Evolutionary conservation across 2,888 invertebrate species (phyloP).

Genomic region (Noctua janthe): DNA sequence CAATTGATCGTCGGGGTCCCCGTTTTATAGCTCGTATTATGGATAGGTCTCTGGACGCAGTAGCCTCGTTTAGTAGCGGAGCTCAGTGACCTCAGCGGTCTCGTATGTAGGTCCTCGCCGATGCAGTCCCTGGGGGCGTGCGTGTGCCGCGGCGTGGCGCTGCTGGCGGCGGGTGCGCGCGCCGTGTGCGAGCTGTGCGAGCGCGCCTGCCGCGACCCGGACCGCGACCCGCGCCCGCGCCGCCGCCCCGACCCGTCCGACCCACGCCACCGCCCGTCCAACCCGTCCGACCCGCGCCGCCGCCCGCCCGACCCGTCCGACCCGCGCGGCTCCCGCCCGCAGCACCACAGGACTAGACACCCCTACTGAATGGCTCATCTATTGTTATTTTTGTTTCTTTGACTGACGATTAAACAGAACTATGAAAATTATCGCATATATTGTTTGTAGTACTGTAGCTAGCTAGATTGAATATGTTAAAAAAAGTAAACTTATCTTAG

Average conservation of each 20-base stretch:
- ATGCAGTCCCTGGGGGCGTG: constrained; percentile 44
- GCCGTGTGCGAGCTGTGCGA: constrained; percentile 41
- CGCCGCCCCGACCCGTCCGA: constrained; percentile 24
- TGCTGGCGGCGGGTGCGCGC: constrained; percentile 49
- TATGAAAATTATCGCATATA: background rate
- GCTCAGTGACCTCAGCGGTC: constrained; percentile 21
- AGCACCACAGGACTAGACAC: constrained; percentile 29
- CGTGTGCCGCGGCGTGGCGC: constrained; percentile 40
- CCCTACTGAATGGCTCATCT: constrained; percentile 32
- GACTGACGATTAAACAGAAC: constrained; percentile 62
- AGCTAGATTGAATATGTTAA: constrained; percentile 2
- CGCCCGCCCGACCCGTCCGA: constrained; percentile 10
- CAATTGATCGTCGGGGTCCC: no score
- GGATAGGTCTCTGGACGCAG: background rate
- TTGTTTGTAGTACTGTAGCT: constrained; percentile 41
- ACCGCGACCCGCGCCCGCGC: constrained; percentile 21
- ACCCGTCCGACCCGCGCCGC: constrained; percentile 19
- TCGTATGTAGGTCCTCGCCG: constrained; percentile 29
- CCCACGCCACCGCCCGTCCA: background rate
- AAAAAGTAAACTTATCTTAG: background rate
- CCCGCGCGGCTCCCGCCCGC: constrained; percentile 7
- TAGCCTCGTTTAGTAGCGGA: constrained; percentile 8
- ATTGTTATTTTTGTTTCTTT: constrained; percentile 63
- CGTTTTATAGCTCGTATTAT: background rate
- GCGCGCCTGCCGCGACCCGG: constrained; percentile 23